These are phyloP conservation scores for Apis florea DNA, from an alignment of 1,140 invertebrate genomes.

Conservation along the genomic window DNA sequence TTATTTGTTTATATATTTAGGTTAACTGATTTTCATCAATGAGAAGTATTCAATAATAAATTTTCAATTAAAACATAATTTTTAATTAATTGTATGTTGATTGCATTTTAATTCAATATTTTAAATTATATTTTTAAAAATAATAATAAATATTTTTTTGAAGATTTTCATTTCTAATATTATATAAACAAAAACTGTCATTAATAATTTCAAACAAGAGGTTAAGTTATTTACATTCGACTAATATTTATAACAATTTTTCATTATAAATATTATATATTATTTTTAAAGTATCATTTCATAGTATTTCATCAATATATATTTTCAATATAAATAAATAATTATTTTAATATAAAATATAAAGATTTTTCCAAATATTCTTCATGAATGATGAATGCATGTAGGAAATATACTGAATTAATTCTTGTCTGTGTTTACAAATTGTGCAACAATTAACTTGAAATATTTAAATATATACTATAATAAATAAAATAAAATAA, in stretches of 20 bases:
- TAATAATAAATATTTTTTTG: neutral
- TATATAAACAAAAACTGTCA: neutral
- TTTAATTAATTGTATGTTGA: neutral
- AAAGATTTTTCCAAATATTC: neutral
- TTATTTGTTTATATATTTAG: neutral
- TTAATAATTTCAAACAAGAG: neutral
- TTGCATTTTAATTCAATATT: neutral
- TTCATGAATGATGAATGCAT: neutral
- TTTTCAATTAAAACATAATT: neutral
- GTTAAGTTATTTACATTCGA: constrained; percentile 2
- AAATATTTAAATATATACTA: constrained; percentile 2
- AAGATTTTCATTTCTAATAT: neutral
- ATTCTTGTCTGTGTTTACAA: neutral
- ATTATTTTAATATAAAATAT: neutral
- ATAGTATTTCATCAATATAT: neutral
- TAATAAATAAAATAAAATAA: constrained; percentile 3
- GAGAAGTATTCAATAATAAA: neutral
- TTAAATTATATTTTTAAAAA: neutral
- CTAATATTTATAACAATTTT: neutral
- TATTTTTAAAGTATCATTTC: no score
- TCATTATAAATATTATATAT: neutral
- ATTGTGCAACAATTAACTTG: neutral
- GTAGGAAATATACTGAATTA: neutral
- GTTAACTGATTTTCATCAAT: neutral
- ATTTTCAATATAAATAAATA: neutral